phyloP scores from a whole-genome alignment of 2,797 vertebrate genomes.

The Loriculus beryllinus region DNA sequence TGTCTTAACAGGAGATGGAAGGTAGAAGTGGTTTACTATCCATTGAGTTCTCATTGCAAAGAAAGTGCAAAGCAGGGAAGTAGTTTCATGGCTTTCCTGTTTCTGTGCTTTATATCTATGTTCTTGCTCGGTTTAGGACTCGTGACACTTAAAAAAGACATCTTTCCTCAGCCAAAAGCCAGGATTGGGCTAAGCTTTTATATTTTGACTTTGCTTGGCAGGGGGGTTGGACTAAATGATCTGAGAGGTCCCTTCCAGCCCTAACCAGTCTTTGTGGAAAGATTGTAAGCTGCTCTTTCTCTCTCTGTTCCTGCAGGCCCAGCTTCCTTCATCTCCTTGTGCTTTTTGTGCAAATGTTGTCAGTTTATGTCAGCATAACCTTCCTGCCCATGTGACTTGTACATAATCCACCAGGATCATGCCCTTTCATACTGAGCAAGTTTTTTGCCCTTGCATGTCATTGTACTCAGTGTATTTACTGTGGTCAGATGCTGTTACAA shows the following conservation, averaged over 20 bases:
- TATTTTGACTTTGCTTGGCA: neutral
- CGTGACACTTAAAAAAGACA: neutral
- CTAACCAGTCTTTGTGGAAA: neutral
- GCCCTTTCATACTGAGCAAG: neutral
- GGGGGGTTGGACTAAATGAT: neutral
- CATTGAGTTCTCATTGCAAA: neutral
- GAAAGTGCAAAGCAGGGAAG: neutral
- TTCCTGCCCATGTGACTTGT: fast-evolving
- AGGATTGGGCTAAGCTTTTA: neutral
- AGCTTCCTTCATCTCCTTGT: neutral
- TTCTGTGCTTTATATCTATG: neutral
- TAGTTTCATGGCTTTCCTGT: neutral
- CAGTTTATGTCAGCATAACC: neutral
- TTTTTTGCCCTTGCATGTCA: neutral
- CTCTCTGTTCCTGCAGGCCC: neutral
- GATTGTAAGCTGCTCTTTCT: neutral
- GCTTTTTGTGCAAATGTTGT: neutral
- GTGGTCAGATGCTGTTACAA: neutral
- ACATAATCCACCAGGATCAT: fast-evolving
- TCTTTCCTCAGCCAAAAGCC: neutral
- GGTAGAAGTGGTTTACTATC: neutral
- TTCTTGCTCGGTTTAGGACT: neutral
- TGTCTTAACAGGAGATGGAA: neutral
- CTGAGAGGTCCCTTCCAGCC: neutral
- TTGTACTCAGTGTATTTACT: neutral